These are phyloP conservation scores for Aplocera efformata DNA, from an alignment of 2,888 invertebrate genomes.

Conservation along the genomic window DNA sequence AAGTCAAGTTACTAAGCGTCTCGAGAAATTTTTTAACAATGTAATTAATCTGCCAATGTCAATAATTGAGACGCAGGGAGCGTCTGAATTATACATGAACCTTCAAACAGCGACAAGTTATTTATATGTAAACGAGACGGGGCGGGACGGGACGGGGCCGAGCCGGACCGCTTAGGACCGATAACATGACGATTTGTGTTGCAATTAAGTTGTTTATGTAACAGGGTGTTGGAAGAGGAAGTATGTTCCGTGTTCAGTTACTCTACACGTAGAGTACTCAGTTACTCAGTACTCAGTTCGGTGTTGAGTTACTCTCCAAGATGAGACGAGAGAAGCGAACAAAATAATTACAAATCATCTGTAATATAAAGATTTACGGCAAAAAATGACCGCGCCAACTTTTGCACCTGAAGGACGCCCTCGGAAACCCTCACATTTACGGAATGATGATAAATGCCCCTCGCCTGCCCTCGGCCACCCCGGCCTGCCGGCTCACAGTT, in stretches of 20 bases:
- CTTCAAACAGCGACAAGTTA: constrained; percentile 27
- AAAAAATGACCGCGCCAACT: not conserved
- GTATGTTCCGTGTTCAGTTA: too few species aligned
- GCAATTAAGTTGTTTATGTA: constrained; percentile 18
- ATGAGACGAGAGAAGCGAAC: too few species aligned
- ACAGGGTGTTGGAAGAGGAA: too few species aligned
- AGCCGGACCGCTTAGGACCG: constrained; percentile 9
- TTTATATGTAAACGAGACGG: constrained; percentile 36
- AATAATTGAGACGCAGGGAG: constrained; percentile 18
- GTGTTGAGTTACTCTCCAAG: too few species aligned
- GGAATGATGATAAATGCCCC: constrained; percentile 16
- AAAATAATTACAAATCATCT: too few species aligned
- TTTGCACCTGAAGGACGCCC: not conserved
- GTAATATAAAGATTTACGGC: not conserved
- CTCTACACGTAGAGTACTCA: too few species aligned
- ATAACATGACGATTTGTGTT: constrained; percentile 24
- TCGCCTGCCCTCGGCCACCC: constrained; percentile 1
- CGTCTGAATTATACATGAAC: constrained; percentile 43
- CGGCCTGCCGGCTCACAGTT: constrained; percentile 12
- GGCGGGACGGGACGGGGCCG: not conserved
- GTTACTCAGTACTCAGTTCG: too few species aligned
- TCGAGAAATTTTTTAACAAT: constrained; percentile 20
- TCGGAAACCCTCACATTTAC: not conserved
- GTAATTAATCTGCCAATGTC: constrained; percentile 41
- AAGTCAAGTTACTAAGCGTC: constrained; percentile 1